These are phyloP conservation scores for Seira ritae DNA, from an alignment of 2,888 invertebrate genomes.

Conservation along the genomic window DNA sequence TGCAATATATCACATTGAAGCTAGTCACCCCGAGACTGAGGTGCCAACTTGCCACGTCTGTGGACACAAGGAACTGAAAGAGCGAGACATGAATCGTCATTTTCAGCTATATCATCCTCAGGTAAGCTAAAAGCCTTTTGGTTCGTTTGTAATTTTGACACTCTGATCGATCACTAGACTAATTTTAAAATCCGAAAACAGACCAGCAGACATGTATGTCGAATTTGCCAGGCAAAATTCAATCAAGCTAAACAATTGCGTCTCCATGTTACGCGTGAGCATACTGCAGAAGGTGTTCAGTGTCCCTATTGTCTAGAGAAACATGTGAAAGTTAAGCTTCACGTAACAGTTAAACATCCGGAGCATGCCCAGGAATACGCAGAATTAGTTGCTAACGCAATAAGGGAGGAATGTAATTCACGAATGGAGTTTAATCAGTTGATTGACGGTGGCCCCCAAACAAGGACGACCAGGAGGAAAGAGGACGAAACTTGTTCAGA, in stretches of 20 bases:
- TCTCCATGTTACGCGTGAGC: conserved; percentile 30
- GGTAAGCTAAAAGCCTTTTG: neutral
- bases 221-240: conserved; percentile 20
- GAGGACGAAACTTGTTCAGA: neutral
- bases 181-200: neutral
- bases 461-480: neutral
- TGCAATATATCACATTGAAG: conserved; percentile 27
- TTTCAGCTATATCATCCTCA: conserved; percentile 35
- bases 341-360: conserved; percentile 40
- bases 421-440: conserved; percentile 44
- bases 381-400: conserved; percentile 2
- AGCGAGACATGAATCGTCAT: conserved; percentile 43
- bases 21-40: conserved; percentile 9
- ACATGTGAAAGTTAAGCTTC: conserved; percentile 43
- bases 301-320: conserved; percentile 51
- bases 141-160: neutral
- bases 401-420: conserved; percentile 20
- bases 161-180: neutral
- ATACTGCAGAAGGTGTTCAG: conserved; percentile 13
- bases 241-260: conserved; percentile 14
- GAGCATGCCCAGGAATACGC: conserved; percentile 37
- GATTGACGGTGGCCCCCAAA: conserved; percentile 17
- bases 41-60: conserved; percentile 38
- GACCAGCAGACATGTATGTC: conserved; percentile 13
- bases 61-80: conserved; percentile 41